Conservation (phyloP, 2,888 invertebrate genomes). For the Leptinotarsa tumamoca region DNA sequence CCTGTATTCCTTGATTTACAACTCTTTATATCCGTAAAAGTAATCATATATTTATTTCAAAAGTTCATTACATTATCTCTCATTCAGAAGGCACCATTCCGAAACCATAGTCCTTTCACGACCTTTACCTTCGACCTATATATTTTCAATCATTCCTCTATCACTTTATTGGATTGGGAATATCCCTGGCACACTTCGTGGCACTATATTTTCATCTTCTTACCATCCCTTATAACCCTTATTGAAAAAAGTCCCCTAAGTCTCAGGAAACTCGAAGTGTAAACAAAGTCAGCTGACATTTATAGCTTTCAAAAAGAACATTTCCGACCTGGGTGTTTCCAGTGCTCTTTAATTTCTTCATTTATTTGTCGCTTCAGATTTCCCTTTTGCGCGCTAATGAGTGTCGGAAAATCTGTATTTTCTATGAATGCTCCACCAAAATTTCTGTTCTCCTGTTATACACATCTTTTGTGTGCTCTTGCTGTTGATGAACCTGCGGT, state of each 20-base stretch:
- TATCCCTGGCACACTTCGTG: not conserved
- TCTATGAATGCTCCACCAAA: slow-evolving; percentile 27
- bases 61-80: not conserved
- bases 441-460: slow-evolving; percentile 36
- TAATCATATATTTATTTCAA: too few relatives aligned
- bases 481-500: slow-evolving; percentile 32
- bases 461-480: slow-evolving; percentile 30
- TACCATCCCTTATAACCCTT: slow-evolving; percentile 27
- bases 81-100: not conserved
- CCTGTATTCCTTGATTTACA: too few relatives aligned
- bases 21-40: too few relatives aligned
- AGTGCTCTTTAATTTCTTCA: slow-evolving; percentile 37
- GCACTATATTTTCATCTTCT: slow-evolving; percentile 15
- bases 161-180: slow-evolving; percentile 7
- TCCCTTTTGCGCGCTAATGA: slow-evolving; percentile 32
- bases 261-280: slow-evolving; percentile 27
- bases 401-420: slow-evolving; percentile 28
- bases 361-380: slow-evolving; percentile 32
- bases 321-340: slow-evolving; percentile 30
- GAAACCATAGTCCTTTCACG: not conserved
- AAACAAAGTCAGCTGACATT: slow-evolving; percentile 34
- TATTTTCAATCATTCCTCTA: not conserved
- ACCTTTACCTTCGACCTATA: not conserved
- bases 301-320: slow-evolving; percentile 34
- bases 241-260: slow-evolving; percentile 29